Conservation (phyloP, 2,888 invertebrate species). For the Acrocera orbiculus region DNA sequence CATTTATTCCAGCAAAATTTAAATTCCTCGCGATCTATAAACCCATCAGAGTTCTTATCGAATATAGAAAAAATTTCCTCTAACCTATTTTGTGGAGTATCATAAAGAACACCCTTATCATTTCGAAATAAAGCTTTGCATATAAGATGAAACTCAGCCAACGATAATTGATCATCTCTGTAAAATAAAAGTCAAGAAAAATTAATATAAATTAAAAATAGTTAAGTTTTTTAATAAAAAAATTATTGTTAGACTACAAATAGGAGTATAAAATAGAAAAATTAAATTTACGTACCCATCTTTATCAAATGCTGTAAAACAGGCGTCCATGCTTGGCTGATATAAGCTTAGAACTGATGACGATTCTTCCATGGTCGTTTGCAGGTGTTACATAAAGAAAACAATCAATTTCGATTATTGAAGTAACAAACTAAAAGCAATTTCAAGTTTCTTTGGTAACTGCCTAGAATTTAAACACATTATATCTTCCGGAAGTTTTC, state of each 20-base stretch:
- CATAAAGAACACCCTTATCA: constrained; percentile 68
- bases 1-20: constrained; percentile 77
- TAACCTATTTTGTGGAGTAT: constrained; percentile 49
- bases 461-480: too few relatives aligned
- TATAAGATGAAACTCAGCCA: constrained; percentile 61
- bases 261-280: too few relatives aligned
- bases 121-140: constrained; percentile 75
- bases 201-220: not conserved
- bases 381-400: too few relatives aligned
- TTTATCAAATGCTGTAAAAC: constrained; percentile 79
- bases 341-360: too few relatives aligned
- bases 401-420: too few relatives aligned
- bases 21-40: constrained; percentile 68
- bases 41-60: constrained; percentile 57
- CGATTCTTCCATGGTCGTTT: too few relatives aligned
- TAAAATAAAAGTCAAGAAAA: constrained; percentile 13
- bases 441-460: too few relatives aligned
- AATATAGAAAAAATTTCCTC: constrained; percentile 65
- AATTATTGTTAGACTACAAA: not conserved
- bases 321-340: constrained; percentile 94
- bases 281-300: constrained; percentile 65
- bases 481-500: too few relatives aligned
- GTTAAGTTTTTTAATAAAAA: not conserved
- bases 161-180: constrained; percentile 60
- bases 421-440: too few relatives aligned